phyloP scores from a whole-genome alignment of 2,888 invertebrate genomes.

The Harpalus rubripes region DNA sequence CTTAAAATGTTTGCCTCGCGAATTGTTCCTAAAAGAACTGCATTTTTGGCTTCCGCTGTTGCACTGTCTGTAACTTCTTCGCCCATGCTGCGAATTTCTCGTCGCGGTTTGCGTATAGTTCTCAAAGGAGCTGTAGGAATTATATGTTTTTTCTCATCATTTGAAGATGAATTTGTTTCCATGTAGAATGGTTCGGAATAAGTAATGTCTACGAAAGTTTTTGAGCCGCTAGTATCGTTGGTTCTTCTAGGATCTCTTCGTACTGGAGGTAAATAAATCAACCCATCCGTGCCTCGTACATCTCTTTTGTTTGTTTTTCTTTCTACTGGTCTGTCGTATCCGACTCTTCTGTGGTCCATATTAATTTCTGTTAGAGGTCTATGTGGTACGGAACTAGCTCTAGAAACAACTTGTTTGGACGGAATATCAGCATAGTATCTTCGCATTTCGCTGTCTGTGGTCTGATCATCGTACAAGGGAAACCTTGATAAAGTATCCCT shows the following conservation, averaged over 20 bases:
- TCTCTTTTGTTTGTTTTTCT: slow-evolving; percentile 59
- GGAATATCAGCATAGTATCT: slow-evolving; percentile 62
- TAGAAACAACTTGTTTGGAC: slow-evolving; percentile 55
- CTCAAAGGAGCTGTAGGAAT: slow-evolving; percentile 79
- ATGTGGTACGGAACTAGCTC: slow-evolving; percentile 51
- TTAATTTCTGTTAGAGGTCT: slow-evolving; percentile 51
- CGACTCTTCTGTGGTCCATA: slow-evolving; percentile 33
- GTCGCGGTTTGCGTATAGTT: slow-evolving; percentile 75
- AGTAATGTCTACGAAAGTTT: slow-evolving; percentile 51
- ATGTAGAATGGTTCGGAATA: slow-evolving; percentile 44
- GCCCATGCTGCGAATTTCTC: slow-evolving; percentile 77
- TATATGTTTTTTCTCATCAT: slow-evolving; percentile 48
- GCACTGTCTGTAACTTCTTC: slow-evolving; percentile 78
- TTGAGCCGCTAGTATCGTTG: slow-evolving; percentile 20
- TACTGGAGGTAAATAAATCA: slow-evolving; percentile 80
- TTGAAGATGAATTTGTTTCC: slow-evolving; percentile 21
- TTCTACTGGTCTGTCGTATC: slow-evolving; percentile 28
- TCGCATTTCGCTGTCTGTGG: slow-evolving; percentile 68
- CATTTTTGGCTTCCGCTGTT: slow-evolving; percentile 72
- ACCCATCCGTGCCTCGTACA: slow-evolving; percentile 72
- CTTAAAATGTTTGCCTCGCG: slow-evolving; percentile 73
- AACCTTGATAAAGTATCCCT: slow-evolving; percentile 69
- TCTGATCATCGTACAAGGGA: slow-evolving; percentile 70
- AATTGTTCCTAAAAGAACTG: slow-evolving; percentile 74
- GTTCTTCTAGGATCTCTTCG: slow-evolving; percentile 73